Percentiles rank a stretch among this genome's conserved stretches.
These are phyloP conservation scores for Loris lydekkerianus DNA, from an alignment of 2,797 vertebrate genomes.

Conservation along the genomic window DNA sequence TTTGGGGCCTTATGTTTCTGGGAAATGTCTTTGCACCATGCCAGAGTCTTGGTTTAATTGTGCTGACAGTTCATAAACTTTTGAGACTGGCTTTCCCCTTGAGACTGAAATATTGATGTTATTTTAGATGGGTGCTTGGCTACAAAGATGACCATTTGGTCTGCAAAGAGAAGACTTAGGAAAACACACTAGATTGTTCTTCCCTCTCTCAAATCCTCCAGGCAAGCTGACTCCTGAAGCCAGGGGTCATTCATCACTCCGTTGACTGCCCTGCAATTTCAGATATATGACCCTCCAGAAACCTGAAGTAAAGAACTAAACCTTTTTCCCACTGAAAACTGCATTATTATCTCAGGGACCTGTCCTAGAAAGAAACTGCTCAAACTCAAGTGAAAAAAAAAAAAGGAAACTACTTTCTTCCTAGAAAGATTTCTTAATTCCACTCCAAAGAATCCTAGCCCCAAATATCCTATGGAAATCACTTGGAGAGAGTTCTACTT, in stretches of 20 bases:
- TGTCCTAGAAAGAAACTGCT: conserved; percentile 66
- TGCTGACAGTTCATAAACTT: conserved; percentile 70
- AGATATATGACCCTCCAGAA: conserved; percentile 40
- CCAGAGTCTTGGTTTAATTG: conserved; percentile 80
- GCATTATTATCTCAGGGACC: background rate
- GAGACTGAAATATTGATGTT: conserved; percentile 73
- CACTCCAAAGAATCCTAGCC: conserved; percentile 5
- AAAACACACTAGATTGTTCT: conserved; percentile 65
- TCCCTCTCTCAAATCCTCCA: conserved; percentile 4
- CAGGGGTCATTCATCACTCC: conserved; percentile 52
- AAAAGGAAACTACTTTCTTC: conserved; percentile 33
- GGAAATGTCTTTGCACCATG: conserved; percentile 73
- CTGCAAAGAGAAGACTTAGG: conserved; percentile 56
- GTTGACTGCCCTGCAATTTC: background rate
- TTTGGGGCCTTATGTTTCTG: conserved; percentile 76
- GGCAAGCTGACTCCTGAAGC: conserved; percentile 6
- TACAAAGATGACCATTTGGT: conserved; percentile 49
- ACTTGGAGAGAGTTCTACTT: conserved; percentile 34
- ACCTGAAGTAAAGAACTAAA: conserved; percentile 36
- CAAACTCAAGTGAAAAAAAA: background rate
- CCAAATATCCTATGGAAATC: conserved; percentile 51
- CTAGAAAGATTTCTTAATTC: conserved; percentile 67
- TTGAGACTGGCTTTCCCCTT: conserved; percentile 60
- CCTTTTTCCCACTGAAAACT: background rate
- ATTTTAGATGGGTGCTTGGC: conserved; percentile 77